phyloP scores from a whole-genome alignment of 2,888 invertebrate genomes.

The Dioctria rufipes region DNA sequence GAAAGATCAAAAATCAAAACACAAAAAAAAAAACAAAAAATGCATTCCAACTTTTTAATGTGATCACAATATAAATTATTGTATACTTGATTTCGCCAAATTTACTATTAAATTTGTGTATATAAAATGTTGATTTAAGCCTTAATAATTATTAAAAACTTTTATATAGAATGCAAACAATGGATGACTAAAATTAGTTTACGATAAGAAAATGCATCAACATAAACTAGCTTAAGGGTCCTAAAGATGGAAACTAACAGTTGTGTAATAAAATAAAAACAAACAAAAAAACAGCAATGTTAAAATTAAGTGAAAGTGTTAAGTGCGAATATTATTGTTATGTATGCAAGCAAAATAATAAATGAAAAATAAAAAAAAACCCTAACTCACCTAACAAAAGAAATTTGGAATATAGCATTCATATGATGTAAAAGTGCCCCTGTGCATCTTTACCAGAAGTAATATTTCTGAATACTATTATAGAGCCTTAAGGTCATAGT shows the following conservation, averaged over 20 bases:
- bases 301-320: conserved; percentile 20
- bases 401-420: conserved; percentile 18
- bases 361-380: conserved; percentile 10
- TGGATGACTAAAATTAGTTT: conserved; percentile 9
- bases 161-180: background rate
- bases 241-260: conserved; percentile 21
- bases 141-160: background rate
- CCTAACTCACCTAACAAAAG: conserved; percentile 29
- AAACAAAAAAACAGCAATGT: conserved; percentile 14
- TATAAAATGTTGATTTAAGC: background rate
- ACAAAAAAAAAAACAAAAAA: no score
- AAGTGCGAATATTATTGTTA: conserved; percentile 23
- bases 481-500: conserved; percentile 36
- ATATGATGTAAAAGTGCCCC: conserved; percentile 23
- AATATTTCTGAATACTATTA: conserved; percentile 44
- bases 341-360: conserved; percentile 25
- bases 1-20: no score
- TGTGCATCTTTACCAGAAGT: conserved; percentile 32
- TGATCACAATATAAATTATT: background rate
- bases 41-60: no score
- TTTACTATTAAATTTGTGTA: background rate
- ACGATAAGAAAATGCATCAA: conserved; percentile 6
- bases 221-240: conserved; percentile 15
- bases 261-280: conserved; percentile 20
- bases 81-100: conserved; percentile 14